Conservation (phyloP, 2,797 vertebrate species). For the Todus mexicanus region DNA sequence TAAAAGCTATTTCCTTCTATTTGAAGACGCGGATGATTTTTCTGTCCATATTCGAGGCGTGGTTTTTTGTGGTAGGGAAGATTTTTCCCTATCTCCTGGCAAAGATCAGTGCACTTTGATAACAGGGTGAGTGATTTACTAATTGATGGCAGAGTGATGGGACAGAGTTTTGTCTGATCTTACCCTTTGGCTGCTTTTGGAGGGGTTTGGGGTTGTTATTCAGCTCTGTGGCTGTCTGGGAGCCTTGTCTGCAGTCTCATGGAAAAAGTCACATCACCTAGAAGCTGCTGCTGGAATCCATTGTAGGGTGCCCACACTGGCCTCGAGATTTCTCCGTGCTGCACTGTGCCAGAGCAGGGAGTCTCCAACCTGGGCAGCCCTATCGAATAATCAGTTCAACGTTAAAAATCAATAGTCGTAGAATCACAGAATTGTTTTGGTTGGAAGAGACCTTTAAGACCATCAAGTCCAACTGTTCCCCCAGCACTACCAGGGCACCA, state of each 20-base stretch:
- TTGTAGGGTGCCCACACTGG: neutral
- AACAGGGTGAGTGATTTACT: neutral
- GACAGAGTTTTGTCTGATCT: neutral
- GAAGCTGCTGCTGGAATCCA: neutral
- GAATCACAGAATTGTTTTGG: neutral
- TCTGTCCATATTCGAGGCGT: neutral
- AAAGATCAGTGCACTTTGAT: neutral
- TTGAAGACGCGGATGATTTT: neutral
- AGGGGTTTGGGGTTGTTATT: neutral
- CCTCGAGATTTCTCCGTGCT: accelerated
- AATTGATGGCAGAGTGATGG: neutral
- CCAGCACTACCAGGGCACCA: no score
- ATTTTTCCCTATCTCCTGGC: neutral
- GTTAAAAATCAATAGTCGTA: neutral
- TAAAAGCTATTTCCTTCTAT: neutral
- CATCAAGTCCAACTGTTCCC: neutral
- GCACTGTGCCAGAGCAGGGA: neutral
- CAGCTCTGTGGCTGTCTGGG: neutral
- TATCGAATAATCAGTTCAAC: neutral
- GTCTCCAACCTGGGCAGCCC: no score
- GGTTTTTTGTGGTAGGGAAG: neutral
- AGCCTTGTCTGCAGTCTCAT: neutral
- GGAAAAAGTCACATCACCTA: neutral
- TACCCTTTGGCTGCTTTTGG: neutral
- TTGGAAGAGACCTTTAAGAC: neutral